Base-by-base conservation (phyloP, 92 coral and sea anemone species). In the Desmophyllum pertusum region DNA sequence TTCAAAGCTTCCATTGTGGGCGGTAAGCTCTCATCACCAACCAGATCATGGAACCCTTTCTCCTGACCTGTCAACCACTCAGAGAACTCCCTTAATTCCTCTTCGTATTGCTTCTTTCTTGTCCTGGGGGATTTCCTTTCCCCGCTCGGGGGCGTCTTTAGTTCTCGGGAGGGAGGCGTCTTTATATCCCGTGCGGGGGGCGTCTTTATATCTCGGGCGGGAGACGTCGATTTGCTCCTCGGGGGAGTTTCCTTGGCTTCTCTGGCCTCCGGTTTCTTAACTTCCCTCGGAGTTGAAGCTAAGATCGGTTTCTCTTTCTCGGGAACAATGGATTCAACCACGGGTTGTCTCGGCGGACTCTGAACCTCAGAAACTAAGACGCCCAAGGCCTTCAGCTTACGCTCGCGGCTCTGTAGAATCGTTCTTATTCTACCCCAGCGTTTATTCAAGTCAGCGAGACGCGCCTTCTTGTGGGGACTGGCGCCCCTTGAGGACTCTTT, bases 41-140 rank as follows among this genome's bases (percentile, higher is more conserved):
- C 94, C 52, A 97, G 91, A 40, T 87, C 92, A 35, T 95, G 97
- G 73, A 97, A 90, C 40, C 68, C 86, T 75, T 90, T 88, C 73
- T 97, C 95, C 81, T 95, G 95, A 19, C 90, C 76, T 17, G 96
- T 79, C 83, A 97, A 78, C 99, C 99, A 97, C 23, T 94, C 94
- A 13, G 98, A 90, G n/a, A 97, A 93, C 83, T 95, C 98, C 75
- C 88, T 83, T 35, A 97, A 75, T 55, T 95, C 98, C 45, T 88
- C 91, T 81, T 81, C 90, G 72, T 92, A 93, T 52, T 97, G 99
- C 53, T 83, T 85, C 73, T 84, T 94, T 45, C 84, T 90, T 53
- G 98, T 81, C 81, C 83, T 89, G 5, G 98, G 98, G 1, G 98
- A 94, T 77, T 89, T 92, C 66, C 85, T 83, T 42, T 89, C 93